A percentile compares a stretch with the other conserved stretches of the same genome.
phyloP scores from a whole-genome alignment of 2,797 vertebrate genomes.

The Acrossocheilus fasciatus region DNA sequence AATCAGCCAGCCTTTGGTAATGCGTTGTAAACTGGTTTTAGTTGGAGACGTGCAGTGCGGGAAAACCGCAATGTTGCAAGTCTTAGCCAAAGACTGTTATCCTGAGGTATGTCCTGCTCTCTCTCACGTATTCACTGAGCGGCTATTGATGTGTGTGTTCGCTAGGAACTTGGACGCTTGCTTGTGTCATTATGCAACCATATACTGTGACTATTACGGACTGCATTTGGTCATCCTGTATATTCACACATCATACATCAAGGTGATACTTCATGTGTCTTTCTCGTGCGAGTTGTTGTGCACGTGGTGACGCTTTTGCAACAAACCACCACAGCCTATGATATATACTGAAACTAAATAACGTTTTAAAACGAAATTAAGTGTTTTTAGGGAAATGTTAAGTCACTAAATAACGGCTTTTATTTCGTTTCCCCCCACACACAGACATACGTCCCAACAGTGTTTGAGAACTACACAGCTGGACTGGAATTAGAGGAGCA shows the following conservation, averaged over 20 bases:
- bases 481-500: slow-evolving; percentile 92
- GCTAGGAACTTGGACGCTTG: neutral
- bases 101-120: slow-evolving; percentile 86
- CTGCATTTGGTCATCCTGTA: neutral
- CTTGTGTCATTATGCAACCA: neutral
- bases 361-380: neutral
- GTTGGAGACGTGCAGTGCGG: slow-evolving; percentile 96
- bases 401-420: neutral
- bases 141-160: neutral
- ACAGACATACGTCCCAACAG: slow-evolving; percentile 94
- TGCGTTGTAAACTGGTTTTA: slow-evolving; percentile 92
- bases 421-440: slow-evolving; percentile 12
- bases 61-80: slow-evolving; percentile 97
- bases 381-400: neutral
- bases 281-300: neutral
- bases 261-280: neutral
- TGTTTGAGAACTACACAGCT: slow-evolving; percentile 97
- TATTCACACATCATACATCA: neutral
- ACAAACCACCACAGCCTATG: neutral
- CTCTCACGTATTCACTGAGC: neutral
- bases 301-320: slow-evolving; percentile 9
- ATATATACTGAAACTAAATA: neutral
- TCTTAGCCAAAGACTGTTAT: slow-evolving; percentile 94
- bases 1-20: slow-evolving; percentile 82
- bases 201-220: neutral